These are phyloP conservation scores for Cydia pomonella DNA, from an alignment of 1,140 invertebrate genomes.

Conservation along the genomic window DNA sequence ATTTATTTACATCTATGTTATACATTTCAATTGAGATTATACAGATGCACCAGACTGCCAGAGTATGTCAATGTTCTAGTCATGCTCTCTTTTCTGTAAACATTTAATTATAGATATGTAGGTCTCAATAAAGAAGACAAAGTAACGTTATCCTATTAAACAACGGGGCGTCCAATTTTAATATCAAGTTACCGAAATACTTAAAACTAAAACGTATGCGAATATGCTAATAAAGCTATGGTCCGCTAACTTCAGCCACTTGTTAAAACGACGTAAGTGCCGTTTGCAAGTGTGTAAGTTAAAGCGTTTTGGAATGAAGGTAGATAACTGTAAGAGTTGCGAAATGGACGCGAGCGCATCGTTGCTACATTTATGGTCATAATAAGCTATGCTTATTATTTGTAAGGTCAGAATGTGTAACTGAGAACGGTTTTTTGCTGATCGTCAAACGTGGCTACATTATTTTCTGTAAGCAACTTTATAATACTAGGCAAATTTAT, in stretches of 20 bases:
- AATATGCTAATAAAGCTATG: constrained; percentile 5
- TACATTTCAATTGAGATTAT: too few species aligned
- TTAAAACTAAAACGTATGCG: constrained; percentile 6
- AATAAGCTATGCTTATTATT: constrained; percentile 2
- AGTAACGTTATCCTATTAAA: neutral
- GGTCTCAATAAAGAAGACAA: neutral
- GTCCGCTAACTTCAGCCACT: neutral
- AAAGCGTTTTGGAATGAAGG: neutral
- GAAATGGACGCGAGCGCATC: neutral
- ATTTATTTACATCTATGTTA: too few species aligned
- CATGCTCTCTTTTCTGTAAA: neutral
- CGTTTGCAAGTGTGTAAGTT: neutral
- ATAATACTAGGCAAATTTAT: too few species aligned
- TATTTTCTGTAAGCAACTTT: too few species aligned
- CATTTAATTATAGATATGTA: neutral
- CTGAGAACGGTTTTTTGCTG: neutral
- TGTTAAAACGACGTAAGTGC: neutral
- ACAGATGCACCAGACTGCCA: too few species aligned
- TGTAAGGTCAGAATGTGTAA: neutral
- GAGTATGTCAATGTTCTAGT: neutral
- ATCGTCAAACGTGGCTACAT: too few species aligned
- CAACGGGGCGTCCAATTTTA: neutral
- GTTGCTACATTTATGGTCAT: neutral
- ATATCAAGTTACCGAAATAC: constrained; percentile 16
- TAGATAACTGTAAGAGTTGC: neutral